phyloP scores from a whole-genome alignment of 2,797 vertebrate species.

The Phaenicophaeus curvirostris region DNA sequence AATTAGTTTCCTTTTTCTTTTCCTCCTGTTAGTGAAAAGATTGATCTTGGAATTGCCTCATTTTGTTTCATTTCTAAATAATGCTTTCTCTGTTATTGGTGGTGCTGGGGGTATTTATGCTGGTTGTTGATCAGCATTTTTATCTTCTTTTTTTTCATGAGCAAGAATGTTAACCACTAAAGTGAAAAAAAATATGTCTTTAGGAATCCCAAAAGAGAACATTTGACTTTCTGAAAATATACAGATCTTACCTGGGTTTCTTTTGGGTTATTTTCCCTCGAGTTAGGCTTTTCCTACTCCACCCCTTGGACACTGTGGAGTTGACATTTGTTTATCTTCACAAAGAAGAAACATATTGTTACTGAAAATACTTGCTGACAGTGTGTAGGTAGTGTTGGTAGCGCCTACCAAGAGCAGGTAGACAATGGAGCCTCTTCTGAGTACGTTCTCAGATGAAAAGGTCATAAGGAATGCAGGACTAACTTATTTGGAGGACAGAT shows the following conservation, averaged over 20 bases:
- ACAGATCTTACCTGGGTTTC: not conserved
- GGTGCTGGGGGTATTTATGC: not conserved
- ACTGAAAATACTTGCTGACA: not conserved
- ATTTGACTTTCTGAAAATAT: not conserved
- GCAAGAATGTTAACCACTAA: not conserved
- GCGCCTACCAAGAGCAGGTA: not conserved
- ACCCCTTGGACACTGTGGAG: not conserved
- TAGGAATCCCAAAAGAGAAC: not conserved
- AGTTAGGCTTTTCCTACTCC: not conserved
- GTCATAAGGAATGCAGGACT: not conserved
- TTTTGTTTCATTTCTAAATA: constrained; percentile 45
- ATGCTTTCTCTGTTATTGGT: constrained; percentile 37
- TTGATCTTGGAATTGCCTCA: not conserved
- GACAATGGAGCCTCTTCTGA: not conserved
- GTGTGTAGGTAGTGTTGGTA: not conserved
- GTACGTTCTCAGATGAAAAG: not conserved
- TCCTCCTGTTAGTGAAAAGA: constrained; percentile 9
- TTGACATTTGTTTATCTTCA: not conserved
- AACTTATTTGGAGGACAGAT: not conserved
- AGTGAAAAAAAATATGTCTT: not conserved
- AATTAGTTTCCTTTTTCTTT: constrained; percentile 33
- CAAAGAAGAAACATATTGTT: not conserved
- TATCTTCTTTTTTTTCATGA: not conserved
- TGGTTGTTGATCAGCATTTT: not conserved
- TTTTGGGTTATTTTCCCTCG: not conserved